phyloP scores from a whole-genome alignment of 2,888 invertebrate species.

The Campopleginae sp. region DNA sequence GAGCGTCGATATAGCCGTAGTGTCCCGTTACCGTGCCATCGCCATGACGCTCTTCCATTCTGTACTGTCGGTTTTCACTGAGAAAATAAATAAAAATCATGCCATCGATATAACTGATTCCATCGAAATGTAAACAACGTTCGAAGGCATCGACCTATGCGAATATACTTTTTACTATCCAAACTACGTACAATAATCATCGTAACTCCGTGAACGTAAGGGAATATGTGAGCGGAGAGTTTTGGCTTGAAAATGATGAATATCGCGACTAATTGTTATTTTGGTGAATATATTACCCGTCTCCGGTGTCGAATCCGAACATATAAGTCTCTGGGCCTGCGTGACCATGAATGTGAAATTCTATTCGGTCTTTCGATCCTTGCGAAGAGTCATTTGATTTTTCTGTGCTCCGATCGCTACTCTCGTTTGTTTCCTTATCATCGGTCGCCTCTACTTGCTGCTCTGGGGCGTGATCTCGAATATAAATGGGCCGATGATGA shows the following conservation, averaged over 20 bases:
- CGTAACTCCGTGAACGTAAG: no score
- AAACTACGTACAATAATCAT: no score
- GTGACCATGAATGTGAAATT: slow-evolving; percentile 93
- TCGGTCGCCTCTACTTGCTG: slow-evolving; percentile 60
- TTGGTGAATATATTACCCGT: slow-evolving; percentile 87
- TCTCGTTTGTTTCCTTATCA: slow-evolving; percentile 39
- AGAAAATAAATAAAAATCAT: slow-evolving; percentile 70
- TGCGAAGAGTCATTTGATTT: slow-evolving; percentile 41
- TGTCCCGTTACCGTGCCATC: slow-evolving; percentile 92
- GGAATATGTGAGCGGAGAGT: neutral
- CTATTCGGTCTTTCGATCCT: slow-evolving; percentile 85
- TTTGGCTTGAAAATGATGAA: neutral
- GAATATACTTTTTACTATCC: no score
- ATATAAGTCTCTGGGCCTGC: slow-evolving; percentile 93
- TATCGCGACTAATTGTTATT: neutral
- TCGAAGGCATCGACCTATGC: no score
- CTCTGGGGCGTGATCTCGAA: slow-evolving; percentile 76
- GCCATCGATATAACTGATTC: neutral
- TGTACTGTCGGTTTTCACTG: slow-evolving; percentile 92
- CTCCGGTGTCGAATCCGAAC: slow-evolving; percentile 93
- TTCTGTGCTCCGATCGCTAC: slow-evolving; percentile 35
- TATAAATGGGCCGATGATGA: slow-evolving; percentile 65
- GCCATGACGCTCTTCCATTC: slow-evolving; percentile 91
- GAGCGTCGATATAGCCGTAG: slow-evolving; percentile 92
- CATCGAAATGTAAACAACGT: no score